Evolutionary conservation across 2,797 vertebrate species (phyloP), one percentile per base, ranked within the genome.

Genomic region (Xenopus petersii): DNA sequence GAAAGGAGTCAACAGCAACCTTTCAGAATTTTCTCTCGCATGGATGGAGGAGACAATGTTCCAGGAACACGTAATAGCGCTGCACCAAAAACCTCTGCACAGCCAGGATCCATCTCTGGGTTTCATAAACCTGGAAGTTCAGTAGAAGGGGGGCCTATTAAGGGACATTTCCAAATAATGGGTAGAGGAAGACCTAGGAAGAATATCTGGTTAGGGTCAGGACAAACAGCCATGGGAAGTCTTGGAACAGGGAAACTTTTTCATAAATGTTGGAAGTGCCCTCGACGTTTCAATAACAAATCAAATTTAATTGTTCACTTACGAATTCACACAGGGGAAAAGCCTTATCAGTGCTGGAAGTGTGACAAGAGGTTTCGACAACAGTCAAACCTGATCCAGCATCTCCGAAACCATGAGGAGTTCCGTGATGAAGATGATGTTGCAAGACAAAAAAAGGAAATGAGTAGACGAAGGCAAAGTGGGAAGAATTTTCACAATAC

Each of bases 301-400:
- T 90, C 91, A 80, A 93, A 92, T 81, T 78, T 93, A 69, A 88
- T 91, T 26, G 90, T 90, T 2, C 91, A 92, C 84, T 88, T 89
- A 33, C 75, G 89, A 0, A 91, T 89, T 79, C 91, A 92, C 75
- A 88, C 87, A 0, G 88, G 91, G 2, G 80, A 82, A 33, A 67
- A 77, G 1, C 73, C 77, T 1, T 79, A 56, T 2, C 64, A 79
- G 11, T 81, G 74, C 62, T 77, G 75, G 21, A 64, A 75, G 7
- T 80, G 76, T 5, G 21, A 72, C 33, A 79, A 79, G 21, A 17
- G 71, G 61, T 79, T 79, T 33, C 33, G 77, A 56, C 77, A 79
- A 62, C 77, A 79, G 62, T 79, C 77, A 55, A 79, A 79, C 17
- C 12, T 79, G 62, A 73, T 74, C 62, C 77, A 79, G 9, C 77